Percentiles rank a stretch among this genome's conserved stretches.
These are phyloP conservation scores for Lagopus leucura DNA, from an alignment of 2,113 vertebrate species.

Conservation along the genomic window DNA sequence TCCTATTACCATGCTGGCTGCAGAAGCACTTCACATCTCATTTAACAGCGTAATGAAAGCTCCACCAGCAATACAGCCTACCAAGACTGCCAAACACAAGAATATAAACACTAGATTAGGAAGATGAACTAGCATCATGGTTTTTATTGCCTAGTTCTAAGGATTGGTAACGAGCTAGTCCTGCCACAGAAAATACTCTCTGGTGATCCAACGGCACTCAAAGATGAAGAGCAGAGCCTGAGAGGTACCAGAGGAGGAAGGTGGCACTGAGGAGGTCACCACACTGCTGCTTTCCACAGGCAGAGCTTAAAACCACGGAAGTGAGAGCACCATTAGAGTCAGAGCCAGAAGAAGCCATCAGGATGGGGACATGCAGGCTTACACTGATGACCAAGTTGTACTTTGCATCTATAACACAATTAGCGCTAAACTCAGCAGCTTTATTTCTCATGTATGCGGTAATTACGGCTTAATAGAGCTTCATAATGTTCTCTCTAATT, in stretches of 20 bases:
- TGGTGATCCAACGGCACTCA: fast-evolving
- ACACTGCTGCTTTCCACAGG: neutral
- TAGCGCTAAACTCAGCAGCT: slow-evolving; percentile 14
- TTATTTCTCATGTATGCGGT: neutral
- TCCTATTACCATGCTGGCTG: slow-evolving; percentile 24
- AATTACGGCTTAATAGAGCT: slow-evolving; percentile 20
- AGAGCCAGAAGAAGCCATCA: neutral
- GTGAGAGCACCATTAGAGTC: neutral
- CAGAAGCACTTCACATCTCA: slow-evolving; percentile 69
- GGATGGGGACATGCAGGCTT: fast-evolving
- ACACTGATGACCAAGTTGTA: neutral
- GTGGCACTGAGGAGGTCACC: neutral
- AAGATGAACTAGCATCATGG: neutral
- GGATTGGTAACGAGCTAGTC: neutral
- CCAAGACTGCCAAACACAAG: slow-evolving; percentile 32
- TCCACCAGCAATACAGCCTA: slow-evolving; percentile 43
- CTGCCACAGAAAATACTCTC: neutral
- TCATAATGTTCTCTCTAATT: slow-evolving; percentile 12
- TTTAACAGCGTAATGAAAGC: slow-evolving; percentile 64
- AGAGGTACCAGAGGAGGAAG: neutral
- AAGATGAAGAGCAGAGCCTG: neutral
- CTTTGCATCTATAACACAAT: neutral
- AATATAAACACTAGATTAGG: neutral
- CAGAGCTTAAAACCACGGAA: neutral
- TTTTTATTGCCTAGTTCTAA: neutral